These are phyloP conservation scores for Pachyramphus minor DNA, from an alignment of 2,113 vertebrate genomes.

Conservation along the genomic window DNA sequence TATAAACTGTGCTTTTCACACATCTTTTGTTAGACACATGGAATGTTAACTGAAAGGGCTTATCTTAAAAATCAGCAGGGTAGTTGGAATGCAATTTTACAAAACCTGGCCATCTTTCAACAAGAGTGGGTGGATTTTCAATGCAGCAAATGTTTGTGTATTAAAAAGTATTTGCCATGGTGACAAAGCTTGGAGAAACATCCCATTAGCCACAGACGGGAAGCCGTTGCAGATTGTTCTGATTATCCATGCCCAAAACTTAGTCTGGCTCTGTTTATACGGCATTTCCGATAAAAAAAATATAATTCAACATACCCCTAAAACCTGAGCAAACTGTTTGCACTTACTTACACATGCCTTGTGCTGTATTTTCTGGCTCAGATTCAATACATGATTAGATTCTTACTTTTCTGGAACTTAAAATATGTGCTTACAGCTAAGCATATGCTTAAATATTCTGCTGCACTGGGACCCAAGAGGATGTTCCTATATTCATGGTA, in stretches of 20 bases:
- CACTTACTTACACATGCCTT: slow-evolving; percentile 61
- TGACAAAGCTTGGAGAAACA: slow-evolving; percentile 83
- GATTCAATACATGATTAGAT: slow-evolving; percentile 48
- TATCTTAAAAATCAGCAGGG: slow-evolving; percentile 80
- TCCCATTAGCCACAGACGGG: slow-evolving; percentile 82
- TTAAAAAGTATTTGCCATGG: slow-evolving; percentile 85
- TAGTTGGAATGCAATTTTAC: slow-evolving; percentile 81
- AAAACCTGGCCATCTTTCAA: slow-evolving; percentile 83
- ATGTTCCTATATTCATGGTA: slow-evolving; percentile 16
- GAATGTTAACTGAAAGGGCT: slow-evolving; percentile 75
- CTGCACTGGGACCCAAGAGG: not conserved
- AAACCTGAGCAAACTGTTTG: slow-evolving; percentile 62
- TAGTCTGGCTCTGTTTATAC: slow-evolving; percentile 72
- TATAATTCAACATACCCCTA: slow-evolving; percentile 56
- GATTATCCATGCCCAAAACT: slow-evolving; percentile 77
- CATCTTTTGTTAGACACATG: slow-evolving; percentile 72
- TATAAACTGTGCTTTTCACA: slow-evolving; percentile 69
- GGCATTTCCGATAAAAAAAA: slow-evolving; percentile 60
- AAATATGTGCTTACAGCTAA: slow-evolving; percentile 56
- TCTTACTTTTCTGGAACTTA: slow-evolving; percentile 57
- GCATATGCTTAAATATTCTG: slow-evolving; percentile 57
- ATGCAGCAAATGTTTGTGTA: slow-evolving; percentile 84
- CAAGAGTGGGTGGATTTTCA: slow-evolving; percentile 83
- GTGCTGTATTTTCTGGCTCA: slow-evolving; percentile 51
- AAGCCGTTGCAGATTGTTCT: slow-evolving; percentile 80